Evolutionary conservation across 2,888 invertebrate species (phyloP).

Genomic region (Ethmia dodecea): DNA sequence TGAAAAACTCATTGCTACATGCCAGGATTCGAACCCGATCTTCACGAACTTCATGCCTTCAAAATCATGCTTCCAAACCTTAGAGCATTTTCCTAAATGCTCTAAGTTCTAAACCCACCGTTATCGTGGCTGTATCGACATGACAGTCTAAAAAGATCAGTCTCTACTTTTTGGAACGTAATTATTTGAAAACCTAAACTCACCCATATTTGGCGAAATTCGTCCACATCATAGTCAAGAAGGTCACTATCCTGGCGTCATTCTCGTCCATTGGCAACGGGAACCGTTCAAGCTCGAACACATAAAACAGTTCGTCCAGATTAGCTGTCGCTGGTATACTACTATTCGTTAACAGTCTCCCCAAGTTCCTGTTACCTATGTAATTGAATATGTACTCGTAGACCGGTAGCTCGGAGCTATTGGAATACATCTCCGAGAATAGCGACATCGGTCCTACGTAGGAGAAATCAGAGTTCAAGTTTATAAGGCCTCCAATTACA

Average conservation of each 20-base stretch:
- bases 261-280: constrained; percentile 59
- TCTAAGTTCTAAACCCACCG: too few relatives aligned
- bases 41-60: too few relatives aligned
- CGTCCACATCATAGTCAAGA: constrained; percentile 72
- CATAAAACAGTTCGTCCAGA: constrained; percentile 57
- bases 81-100: too few relatives aligned
- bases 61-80: too few relatives aligned
- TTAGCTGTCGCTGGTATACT: constrained; percentile 54
- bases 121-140: too few relatives aligned
- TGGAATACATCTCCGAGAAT: constrained; percentile 51
- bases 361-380: constrained; percentile 58
- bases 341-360: constrained; percentile 55
- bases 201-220: constrained; percentile 70
- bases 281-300: constrained; percentile 58
- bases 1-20: too few relatives aligned
- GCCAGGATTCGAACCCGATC: too few relatives aligned
- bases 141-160: too few relatives aligned
- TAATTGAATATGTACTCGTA: constrained; percentile 59
- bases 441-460: constrained; percentile 60
- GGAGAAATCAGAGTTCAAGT: constrained; percentile 58
- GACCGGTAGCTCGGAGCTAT: constrained; percentile 39
- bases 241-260: constrained; percentile 60
- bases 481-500: constrained; percentile 57
- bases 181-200: too few relatives aligned
- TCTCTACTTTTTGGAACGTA: too few relatives aligned